Evolutionary conservation across 35 echinoderm and acorn worm genomes (phyloP).

Genomic region (Apostichopus japonicus): DNA sequence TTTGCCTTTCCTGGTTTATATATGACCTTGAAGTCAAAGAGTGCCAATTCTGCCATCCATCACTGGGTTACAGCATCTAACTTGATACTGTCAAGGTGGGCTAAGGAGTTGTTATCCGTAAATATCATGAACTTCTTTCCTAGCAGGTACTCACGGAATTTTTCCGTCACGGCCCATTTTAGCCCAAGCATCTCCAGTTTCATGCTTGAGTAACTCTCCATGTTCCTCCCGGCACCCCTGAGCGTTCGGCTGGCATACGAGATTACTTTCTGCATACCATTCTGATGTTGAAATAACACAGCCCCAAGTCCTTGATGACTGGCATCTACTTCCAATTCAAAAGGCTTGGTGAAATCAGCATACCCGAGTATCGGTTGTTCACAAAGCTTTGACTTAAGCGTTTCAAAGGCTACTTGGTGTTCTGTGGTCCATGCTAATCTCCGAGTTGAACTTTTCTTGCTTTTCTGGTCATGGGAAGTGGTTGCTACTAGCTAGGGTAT

Average conservation of each 20-base stretch:
- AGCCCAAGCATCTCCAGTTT: too few species aligned
- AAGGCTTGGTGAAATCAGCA: slow-evolving; percentile 31
- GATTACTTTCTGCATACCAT: slow-evolving; percentile 1
- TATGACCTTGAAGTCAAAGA: too few species aligned
- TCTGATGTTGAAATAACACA: too few species aligned
- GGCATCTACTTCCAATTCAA: slow-evolving; percentile 44
- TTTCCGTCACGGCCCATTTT: too few species aligned
- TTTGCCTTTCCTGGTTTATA: too few species aligned
- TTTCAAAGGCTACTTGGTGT: slow-evolving; percentile 29
- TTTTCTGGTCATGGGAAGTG: neutral
- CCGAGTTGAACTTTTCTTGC: neutral
- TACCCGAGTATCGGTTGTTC: slow-evolving; percentile 33
- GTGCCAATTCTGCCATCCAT: too few species aligned
- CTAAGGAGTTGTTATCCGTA: too few species aligned
- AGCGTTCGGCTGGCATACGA: slow-evolving; percentile 39
- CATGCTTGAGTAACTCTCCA: slow-evolving; percentile 55
- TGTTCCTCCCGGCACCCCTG: neutral
- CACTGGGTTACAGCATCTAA: too few species aligned
- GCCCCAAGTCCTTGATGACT: neutral
- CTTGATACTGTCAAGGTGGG: too few species aligned
- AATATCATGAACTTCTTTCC: too few species aligned
- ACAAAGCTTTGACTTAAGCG: slow-evolving; percentile 10
- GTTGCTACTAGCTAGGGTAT: neutral
- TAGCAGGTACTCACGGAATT: too few species aligned
- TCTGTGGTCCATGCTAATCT: neutral